Evolutionary conservation across 2,113 vertebrate genomes (phyloP).

Genomic region (Macaca fascicularis): DNA sequence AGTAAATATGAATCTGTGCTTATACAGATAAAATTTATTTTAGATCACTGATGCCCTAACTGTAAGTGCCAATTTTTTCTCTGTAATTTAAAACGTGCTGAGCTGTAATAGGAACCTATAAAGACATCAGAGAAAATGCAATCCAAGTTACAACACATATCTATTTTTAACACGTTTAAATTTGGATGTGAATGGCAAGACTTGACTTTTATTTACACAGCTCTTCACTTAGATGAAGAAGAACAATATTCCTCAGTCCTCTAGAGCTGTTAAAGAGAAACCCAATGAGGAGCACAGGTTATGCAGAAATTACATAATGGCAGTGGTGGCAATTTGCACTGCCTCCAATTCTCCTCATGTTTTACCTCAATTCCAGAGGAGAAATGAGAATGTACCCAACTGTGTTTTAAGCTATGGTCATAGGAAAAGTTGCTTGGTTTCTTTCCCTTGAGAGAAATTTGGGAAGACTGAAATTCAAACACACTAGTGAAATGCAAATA

Average conservation of each 20-base stretch:
- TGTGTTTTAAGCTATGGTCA: constrained; percentile 20
- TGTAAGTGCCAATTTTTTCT: neutral
- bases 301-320: neutral
- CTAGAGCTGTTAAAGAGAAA: constrained; percentile 2
- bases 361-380: neutral
- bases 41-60: neutral
- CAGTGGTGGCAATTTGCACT: neutral
- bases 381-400: constrained; percentile 11
- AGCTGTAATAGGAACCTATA: neutral
- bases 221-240: constrained; percentile 3
- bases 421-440: constrained; percentile 21
- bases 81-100: neutral
- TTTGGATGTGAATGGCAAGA: neutral
- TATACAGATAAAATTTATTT: neutral
- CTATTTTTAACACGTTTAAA: constrained; percentile 28
- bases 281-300: neutral
- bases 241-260: neutral
- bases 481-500: constrained; percentile 62
- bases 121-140: constrained; percentile 29
- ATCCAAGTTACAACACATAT: neutral
- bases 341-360: neutral
- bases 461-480: constrained; percentile 31
- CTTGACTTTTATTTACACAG: constrained; percentile 10
- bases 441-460: neutral
- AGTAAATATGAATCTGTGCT: constrained; percentile 14